Percentiles rank a stretch among this genome's conserved stretches.
phyloP scores from a whole-genome alignment of 2,888 invertebrate species.

The Strigamia transsilvanica region DNA sequence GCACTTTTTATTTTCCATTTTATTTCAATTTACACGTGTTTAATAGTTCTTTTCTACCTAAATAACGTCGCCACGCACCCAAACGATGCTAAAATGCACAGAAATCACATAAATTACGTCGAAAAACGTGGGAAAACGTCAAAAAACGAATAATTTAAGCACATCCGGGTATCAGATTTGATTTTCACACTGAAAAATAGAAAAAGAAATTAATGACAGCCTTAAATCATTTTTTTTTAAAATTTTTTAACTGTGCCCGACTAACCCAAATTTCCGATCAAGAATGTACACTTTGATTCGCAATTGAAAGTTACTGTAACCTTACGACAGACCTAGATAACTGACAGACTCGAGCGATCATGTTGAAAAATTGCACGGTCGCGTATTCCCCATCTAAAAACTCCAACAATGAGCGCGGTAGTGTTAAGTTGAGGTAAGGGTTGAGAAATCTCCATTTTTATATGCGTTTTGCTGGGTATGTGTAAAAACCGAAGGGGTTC shows the following conservation, averaged over 20 bases:
- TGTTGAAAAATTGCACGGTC: slow-evolving; percentile 1
- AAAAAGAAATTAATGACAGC: slow-evolving; percentile 7
- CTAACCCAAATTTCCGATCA: not conserved
- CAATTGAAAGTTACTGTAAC: not conserved
- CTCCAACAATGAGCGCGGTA: not conserved
- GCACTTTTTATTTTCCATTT: too few relatives aligned
- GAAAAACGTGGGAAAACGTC: not conserved
- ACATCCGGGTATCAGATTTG: too few relatives aligned
- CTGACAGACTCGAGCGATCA: not conserved
- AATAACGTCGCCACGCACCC: too few relatives aligned
- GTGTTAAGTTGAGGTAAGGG: not conserved
- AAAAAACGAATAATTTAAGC: not conserved
- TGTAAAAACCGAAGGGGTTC: too few relatives aligned
- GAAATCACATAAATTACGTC: not conserved
- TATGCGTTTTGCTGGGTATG: too few relatives aligned
- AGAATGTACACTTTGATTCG: not conserved
- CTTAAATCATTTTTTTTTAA: not conserved
- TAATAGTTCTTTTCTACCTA: too few relatives aligned
- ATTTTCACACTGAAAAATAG: not conserved
- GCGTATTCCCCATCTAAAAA: slow-evolving; percentile 6
- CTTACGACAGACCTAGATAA: not conserved
- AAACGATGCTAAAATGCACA: too few relatives aligned
- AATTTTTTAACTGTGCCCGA: not conserved
- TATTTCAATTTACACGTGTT: too few relatives aligned
- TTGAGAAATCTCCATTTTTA: not conserved